Conservation (phyloP, 2,888 invertebrate genomes). For the Antheraea assamensis region DNA sequence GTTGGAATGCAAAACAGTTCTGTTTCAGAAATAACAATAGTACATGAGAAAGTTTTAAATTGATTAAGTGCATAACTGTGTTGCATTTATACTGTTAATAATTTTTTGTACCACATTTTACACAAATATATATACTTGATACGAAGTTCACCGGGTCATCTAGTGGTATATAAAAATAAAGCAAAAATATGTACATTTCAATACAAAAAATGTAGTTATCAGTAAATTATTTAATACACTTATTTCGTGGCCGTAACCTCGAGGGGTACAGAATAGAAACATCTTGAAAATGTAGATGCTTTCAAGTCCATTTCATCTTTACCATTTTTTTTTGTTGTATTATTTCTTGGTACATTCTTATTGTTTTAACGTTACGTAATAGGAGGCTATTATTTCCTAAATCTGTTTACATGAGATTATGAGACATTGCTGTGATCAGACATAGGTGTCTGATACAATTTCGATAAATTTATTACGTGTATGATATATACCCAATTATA, state of each 20-base stretch:
- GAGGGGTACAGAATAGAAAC: conserved; percentile 44
- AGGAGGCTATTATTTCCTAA: background rate
- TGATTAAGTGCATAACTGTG: too few relatives aligned
- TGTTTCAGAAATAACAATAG: too few relatives aligned
- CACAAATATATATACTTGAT: too few relatives aligned
- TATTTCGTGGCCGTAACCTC: conserved; percentile 32
- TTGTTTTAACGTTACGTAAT: background rate
- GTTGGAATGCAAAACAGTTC: too few relatives aligned
- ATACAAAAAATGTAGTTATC: background rate
- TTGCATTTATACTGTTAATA: too few relatives aligned
- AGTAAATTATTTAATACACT: conserved; percentile 6
- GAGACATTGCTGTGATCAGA: background rate
- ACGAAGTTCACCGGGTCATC: too few relatives aligned
- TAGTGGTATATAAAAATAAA: too few relatives aligned
- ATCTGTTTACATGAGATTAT: too few relatives aligned
- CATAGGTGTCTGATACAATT: background rate
- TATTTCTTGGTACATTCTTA: background rate
- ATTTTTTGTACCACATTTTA: too few relatives aligned
- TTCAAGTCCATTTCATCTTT: conserved; percentile 37
- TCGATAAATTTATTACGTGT: background rate
- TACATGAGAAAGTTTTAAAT: too few relatives aligned
- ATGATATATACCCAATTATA: background rate
- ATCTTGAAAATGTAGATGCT: conserved; percentile 43
- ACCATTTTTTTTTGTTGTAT: conserved; percentile 16
- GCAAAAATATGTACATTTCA: too few relatives aligned